Base-by-base conservation (phyloP, 2,888 invertebrate species). In the Himalopsyche japonica region DNA sequence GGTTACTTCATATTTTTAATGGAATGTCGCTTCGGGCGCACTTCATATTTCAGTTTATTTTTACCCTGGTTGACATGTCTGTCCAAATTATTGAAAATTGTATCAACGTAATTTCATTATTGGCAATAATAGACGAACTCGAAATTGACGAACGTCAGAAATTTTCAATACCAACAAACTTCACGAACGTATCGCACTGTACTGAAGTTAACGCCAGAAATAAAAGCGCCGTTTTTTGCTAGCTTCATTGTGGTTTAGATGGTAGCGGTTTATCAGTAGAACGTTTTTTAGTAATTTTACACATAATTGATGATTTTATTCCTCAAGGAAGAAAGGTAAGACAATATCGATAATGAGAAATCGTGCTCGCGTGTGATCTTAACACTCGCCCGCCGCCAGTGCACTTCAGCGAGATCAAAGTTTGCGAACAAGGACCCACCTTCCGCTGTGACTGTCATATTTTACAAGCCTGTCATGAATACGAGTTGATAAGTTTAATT, bases 361-460 rank as follows among this genome's bases (percentile, higher is more conserved):
- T 7, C 24, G 57, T 57, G 57, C 8, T 76, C 15, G 30, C 32
- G 76, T 76, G 34, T 32, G n/a, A 76, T 34, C 30, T 20, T 6
- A 76, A 76, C n/a, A 34, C 12, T 24, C 3, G 3, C 47, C 24
- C 24, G 34, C 48, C 43, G 47, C 37, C 32, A 15, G 32, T 15
- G 34, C 20, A 34, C 15, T 76, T 79, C 30, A 81, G 48, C 80
- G 57, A 24, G 76, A 79, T 82, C 34, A 34, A 43, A 34, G 78
- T 78, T 82, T 43, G n/a, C 49, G 81, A 85, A 82, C 76, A 82
- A 78, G 82, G 85, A 82, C 85, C 85, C 85, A 85, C 85, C 85
- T 85, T 82, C 85, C 70, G 57, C 76, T 81, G 81, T 85, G 80
- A 76, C 82, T 85, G 85, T 85, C 85, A 85, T 85, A 79, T 57